Conservation (phyloP, 2,888 invertebrate species). For the Pyrrhosoma nymphula region DNA sequence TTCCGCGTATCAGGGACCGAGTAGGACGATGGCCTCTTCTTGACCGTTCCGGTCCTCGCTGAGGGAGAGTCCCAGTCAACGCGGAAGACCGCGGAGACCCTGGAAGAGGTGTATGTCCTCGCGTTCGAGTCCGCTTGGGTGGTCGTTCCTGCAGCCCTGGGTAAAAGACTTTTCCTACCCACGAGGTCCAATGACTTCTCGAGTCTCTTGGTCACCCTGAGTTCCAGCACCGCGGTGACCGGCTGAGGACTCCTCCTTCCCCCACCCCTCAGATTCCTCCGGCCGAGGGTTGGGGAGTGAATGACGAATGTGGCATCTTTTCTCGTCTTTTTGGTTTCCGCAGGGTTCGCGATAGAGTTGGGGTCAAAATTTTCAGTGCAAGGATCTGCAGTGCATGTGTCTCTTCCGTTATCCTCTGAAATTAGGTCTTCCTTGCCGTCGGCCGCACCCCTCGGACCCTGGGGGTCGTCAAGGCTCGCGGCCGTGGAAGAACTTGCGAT, state of each 20-base stretch:
- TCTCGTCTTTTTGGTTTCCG: background rate
- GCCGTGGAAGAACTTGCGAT: background rate
- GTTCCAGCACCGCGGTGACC: conserved; percentile 19
- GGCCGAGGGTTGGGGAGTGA: conserved; percentile 2
- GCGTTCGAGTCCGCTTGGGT: background rate
- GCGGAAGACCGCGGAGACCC: conserved; percentile 71
- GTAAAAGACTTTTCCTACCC: conserved; percentile 14
- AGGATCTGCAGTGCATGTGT: background rate
- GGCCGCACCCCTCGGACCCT: conserved; percentile 28
- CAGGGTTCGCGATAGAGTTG: background rate
- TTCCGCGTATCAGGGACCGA: conserved; percentile 70
- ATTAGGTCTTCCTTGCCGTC: conserved; percentile 31
- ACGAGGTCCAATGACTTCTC: background rate
- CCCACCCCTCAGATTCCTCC: background rate
- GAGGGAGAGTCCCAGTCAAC: conserved; percentile 88
- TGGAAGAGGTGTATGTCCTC: background rate
- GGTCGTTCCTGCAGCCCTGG: background rate
- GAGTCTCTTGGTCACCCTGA: conserved; percentile 42
- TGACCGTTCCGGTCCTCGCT: conserved; percentile 86
- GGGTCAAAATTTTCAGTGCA: background rate
- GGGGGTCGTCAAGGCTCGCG: background rate
- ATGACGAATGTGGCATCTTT: conserved; percentile 54
- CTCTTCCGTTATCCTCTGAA: background rate
- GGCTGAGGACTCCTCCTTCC: background rate
- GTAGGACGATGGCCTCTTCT: conserved; percentile 83